Evolutionary conservation across 53 echinoderm and acorn worm genomes (phyloP), one percentile per base, ranked within the genome.

Genomic region (Crossaster papposus): DNA sequence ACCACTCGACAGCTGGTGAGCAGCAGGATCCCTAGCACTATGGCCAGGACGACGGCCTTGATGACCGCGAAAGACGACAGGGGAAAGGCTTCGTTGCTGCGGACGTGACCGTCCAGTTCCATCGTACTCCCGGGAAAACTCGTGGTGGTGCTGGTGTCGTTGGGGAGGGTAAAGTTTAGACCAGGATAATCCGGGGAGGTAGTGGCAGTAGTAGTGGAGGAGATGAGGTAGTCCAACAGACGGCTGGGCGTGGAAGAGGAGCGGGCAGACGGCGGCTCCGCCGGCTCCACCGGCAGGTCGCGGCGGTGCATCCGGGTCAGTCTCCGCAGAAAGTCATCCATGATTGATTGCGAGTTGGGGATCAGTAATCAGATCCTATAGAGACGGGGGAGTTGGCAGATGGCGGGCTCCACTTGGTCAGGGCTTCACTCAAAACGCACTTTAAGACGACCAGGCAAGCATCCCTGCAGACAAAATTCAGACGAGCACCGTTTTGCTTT

Each of bases 41-140:
- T 88, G 68, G 91, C 89, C 20, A 95, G 85, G 18, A 95, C 92
- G 15, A 91, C 91, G 17, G 95, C 95, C 68, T 95, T 95, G 72
- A 95, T 93, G 35, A 95, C 91, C 53, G 95, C 93, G 79, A 95
- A 95, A 51, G 95, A 93, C 77, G 87, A 87, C 36, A 87, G 29
- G 26, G 87, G 87, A 14, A 87, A 87, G 77, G 76, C 58, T 17
- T 87, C 87, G 36, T 87, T 55, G 31, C 87, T 87, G 5, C 77
- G 75, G 54, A 87, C 87, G 62, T 87, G 87, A 18, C 87, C 77
- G 62, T 77, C 87, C 85, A 72, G 72, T 22, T 53, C 72, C 11
- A 52, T 53, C 32, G 52, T 52, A n/a, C 20, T 83, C 63, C 23
- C 76, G 77, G 51, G 90, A 74, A 62, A 54, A 26, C 76, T 54